A percentile compares a stretch with the other conserved stretches of the same genome.
phyloP scores from a whole-genome alignment of 1,140 invertebrate species.

The Sweltsa coloradensis region DNA sequence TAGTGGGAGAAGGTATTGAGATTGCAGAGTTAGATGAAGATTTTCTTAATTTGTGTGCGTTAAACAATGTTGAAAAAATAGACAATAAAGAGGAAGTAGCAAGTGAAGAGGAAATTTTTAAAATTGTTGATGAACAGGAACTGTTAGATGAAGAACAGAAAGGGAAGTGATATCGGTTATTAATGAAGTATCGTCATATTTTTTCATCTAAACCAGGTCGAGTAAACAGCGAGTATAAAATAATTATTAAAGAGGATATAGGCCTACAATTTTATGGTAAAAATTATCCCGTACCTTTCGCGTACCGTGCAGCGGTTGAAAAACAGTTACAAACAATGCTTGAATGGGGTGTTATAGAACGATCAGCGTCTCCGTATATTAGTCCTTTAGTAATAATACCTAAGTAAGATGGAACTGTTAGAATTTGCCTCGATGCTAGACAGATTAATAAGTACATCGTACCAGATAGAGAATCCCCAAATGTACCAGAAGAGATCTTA shows the following conservation, averaged over 20 bases:
- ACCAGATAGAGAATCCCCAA: not conserved
- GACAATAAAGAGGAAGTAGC: too few relatives aligned
- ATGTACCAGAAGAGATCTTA: slow-evolving; percentile 12
- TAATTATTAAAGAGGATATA: not conserved
- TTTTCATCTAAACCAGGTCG: not conserved
- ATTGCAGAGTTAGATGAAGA: too few relatives aligned
- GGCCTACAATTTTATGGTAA: not conserved
- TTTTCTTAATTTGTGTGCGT: too few relatives aligned
- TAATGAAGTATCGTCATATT: too few relatives aligned
- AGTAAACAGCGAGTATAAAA: not conserved
- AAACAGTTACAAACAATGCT: not conserved
- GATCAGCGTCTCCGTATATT: not conserved
- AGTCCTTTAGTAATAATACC: not conserved
- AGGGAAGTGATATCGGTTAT: too few relatives aligned
- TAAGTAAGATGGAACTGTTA: not conserved
- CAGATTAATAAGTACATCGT: not conserved
- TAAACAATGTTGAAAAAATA: too few relatives aligned
- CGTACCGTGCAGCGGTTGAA: not conserved
- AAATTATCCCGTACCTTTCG: not conserved
- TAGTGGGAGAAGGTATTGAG: too few relatives aligned
- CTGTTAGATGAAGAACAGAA: too few relatives aligned
- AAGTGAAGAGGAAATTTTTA: too few relatives aligned
- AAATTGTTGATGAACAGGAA: too few relatives aligned
- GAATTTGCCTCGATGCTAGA: not conserved
- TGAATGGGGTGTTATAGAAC: not conserved